Base-by-base conservation (phyloP, 2,797 vertebrate genomes). In the Triplophysa bombifrons region DNA sequence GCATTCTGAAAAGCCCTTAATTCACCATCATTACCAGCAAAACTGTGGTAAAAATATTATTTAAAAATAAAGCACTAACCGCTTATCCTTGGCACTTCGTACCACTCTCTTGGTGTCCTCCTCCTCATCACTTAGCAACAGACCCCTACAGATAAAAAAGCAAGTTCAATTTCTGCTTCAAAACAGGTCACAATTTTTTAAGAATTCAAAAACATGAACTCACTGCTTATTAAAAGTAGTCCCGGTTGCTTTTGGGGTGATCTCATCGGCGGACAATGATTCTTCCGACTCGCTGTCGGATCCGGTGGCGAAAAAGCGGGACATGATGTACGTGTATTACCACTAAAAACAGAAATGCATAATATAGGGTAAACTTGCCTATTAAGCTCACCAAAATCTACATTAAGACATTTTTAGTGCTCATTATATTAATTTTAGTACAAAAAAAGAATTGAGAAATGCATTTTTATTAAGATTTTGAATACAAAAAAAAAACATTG, bases 241-340 rank as follows among this genome's bases (percentile, higher is more conserved):
- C 19, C 95, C 95, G 1, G 92, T 87, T 19, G 95, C 91, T 84
- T 97, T 97, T 17, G 94, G 86, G 13, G 93, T 92, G 56, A 95
- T 90, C 86, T 97, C 96, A 84, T 97, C 96, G 0, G 92, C 93
- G 0, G 96, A 97, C 0, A 94, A 91, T 0, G 96, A 96, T 55
- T 95, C 95, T 88, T 98, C 96, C 20, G 96, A 96, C 93, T 97
- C 96, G 4, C 95, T 97, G 94, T 98, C 96, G 69, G 95, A 96
- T 74, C 95, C 96, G 53, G 96, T 97, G 77, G 95, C 96, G 77
- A 97, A 97, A 83, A 98, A 98, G 70, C 96, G 95, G 58, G 96
- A 97, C 96, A 98, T 97, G 13, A 63, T 55, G 84, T 82, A 65
- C 51, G 74, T 70, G 19, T 61, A 67, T 0, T 38, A 69, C 83